These are phyloP conservation scores for Melanerpes formicivorus DNA, from an alignment of 2,113 vertebrate species.

Conservation along the genomic window DNA sequence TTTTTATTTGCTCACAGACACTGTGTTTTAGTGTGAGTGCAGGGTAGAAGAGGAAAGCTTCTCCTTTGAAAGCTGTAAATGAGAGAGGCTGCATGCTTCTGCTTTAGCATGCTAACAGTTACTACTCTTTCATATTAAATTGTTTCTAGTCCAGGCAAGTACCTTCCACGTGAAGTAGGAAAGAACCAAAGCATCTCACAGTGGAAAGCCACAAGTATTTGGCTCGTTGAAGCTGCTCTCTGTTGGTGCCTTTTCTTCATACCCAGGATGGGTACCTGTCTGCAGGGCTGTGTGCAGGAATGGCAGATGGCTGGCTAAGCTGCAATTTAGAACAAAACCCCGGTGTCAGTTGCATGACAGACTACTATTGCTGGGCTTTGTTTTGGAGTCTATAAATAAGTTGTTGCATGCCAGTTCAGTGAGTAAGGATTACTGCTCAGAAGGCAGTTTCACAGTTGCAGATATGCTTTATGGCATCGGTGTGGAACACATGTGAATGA, in stretches of 20 bases:
- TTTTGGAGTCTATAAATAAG: constrained; percentile 54
- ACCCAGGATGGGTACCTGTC: not conserved
- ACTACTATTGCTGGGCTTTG: constrained; percentile 35
- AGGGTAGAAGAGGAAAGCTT: not conserved
- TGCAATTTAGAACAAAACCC: not conserved
- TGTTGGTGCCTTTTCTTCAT: not conserved
- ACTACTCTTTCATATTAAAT: not conserved
- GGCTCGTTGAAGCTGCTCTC: not conserved
- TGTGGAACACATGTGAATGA: not conserved
- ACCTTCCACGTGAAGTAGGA: not conserved
- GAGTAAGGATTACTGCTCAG: constrained; percentile 31
- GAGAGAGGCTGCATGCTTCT: not conserved
- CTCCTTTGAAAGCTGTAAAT: not conserved
- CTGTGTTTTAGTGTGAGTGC: not conserved
- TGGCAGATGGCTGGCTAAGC: not conserved
- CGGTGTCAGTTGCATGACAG: not conserved
- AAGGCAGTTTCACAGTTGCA: constrained; percentile 6
- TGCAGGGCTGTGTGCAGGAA: not conserved
- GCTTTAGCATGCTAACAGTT: not conserved
- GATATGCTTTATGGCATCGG: not conserved
- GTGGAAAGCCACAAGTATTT: not conserved
- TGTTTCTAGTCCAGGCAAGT: not conserved
- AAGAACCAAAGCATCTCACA: not conserved
- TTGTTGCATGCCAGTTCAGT: constrained; percentile 17
- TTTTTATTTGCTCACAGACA: not conserved